Conservation (phyloP, 2,797 vertebrate species). For the Microctenopoma lineatum region DNA sequence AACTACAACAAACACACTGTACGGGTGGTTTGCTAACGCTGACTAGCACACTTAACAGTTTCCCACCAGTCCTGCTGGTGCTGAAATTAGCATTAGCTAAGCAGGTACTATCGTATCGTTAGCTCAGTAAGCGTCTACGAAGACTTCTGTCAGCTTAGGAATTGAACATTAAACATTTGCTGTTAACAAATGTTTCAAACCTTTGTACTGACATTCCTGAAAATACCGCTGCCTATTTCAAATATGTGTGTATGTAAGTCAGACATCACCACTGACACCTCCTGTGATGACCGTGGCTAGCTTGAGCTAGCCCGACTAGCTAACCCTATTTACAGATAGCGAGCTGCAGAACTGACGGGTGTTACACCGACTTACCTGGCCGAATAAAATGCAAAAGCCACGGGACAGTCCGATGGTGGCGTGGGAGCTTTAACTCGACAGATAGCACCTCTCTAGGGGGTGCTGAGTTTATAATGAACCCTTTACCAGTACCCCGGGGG, state of each 20-base stretch:
- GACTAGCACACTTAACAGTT: slow-evolving; percentile 10
- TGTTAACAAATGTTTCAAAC: too few relatives aligned
- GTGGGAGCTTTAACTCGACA: slow-evolving; percentile 18
- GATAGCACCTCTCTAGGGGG: slow-evolving; percentile 12
- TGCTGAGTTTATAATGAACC: background rate
- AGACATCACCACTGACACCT: background rate
- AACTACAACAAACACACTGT: slow-evolving; percentile 20
- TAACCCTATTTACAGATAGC: slow-evolving; percentile 32
- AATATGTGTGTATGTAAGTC: background rate
- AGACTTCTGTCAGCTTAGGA: background rate
- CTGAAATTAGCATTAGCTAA: slow-evolving; percentile 12
- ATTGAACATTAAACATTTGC: background rate
- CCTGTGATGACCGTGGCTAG: slow-evolving; percentile 24
- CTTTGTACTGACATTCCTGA: too few relatives aligned
- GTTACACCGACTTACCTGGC: slow-evolving; percentile 64
- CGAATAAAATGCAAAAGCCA: slow-evolving; percentile 49
- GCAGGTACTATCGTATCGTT: background rate
- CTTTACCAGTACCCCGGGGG: background rate
- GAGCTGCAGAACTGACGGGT: slow-evolving; percentile 27
- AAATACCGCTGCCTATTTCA: background rate
- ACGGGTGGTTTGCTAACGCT: slow-evolving; percentile 13
- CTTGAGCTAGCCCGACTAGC: slow-evolving; percentile 30
- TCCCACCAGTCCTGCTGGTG: background rate
- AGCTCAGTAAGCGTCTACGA: slow-evolving; percentile 1
- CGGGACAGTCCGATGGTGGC: slow-evolving; percentile 26